Evolutionary conservation across 2,113 vertebrate species (phyloP).

Genomic region (Nansenia antarctica): DNA sequence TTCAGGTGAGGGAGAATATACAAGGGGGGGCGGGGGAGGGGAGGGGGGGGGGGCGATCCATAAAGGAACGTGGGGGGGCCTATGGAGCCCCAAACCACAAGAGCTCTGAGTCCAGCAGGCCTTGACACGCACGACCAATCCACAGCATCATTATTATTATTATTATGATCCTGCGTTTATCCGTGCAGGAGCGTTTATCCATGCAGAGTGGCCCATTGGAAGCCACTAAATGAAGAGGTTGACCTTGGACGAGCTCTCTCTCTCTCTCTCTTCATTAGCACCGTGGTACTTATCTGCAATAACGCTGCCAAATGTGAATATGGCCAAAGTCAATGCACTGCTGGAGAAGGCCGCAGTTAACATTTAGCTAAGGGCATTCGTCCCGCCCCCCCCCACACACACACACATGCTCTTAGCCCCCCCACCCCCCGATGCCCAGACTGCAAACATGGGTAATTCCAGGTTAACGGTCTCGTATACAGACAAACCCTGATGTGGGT

Average conservation of each 20-base stretch:
- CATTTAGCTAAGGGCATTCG: constrained; percentile 38
- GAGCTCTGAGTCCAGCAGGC: constrained; percentile 27
- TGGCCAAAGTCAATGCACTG: constrained; percentile 53
- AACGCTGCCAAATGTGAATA: constrained; percentile 60
- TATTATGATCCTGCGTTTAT: constrained; percentile 74
- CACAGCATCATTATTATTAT: no score
- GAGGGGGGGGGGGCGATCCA: no score
- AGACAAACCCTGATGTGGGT: neutral
- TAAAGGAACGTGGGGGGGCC: constrained; percentile 55
- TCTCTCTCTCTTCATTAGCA: constrained; percentile 73
- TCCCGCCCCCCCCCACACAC: no score
- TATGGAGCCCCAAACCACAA: neutral
- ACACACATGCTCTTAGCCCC: no score
- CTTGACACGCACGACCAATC: constrained; percentile 38
- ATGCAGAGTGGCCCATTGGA: constrained; percentile 71
- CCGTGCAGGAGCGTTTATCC: constrained; percentile 71
- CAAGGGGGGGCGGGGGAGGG: constrained; percentile 10
- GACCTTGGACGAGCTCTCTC: constrained; percentile 72
- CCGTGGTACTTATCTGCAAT: constrained; percentile 70
- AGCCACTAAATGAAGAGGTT: constrained; percentile 76
- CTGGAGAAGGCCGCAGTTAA: constrained; percentile 41
- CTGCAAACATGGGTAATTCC: constrained; percentile 37
- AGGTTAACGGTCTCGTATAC: constrained; percentile 36
- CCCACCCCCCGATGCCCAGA: constrained; percentile 27
- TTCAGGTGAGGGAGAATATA: constrained; percentile 60